A percentile compares a stretch with the other conserved stretches of the same genome.
These are phyloP conservation scores for Pygoscelis antarcticus DNA, from an alignment of 2,113 vertebrate genomes.

Conservation along the genomic window DNA sequence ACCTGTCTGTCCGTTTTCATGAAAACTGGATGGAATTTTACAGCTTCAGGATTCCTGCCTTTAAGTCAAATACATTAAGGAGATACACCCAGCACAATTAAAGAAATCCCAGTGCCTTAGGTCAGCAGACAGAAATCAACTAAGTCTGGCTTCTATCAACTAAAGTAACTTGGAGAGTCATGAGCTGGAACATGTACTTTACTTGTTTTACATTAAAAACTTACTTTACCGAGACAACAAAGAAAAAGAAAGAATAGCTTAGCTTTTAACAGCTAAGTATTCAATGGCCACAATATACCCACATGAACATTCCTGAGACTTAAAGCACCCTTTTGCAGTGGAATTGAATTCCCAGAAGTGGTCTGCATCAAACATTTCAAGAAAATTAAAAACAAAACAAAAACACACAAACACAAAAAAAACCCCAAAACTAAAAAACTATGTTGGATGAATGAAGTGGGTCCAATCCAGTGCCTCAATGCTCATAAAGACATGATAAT, in stretches of 20 bases:
- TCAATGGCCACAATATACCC: not conserved
- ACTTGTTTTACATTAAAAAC: not conserved
- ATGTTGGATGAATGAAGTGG: not conserved
- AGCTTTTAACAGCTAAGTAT: not conserved
- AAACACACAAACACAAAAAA: no score
- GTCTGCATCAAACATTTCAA: not conserved
- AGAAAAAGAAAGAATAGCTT: not conserved
- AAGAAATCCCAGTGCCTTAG: not conserved
- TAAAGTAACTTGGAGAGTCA: not conserved
- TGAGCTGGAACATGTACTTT: not conserved
- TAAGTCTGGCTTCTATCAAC: not conserved
- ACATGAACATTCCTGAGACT: not conserved
- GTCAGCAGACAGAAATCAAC: not conserved
- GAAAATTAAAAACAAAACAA: not conserved
- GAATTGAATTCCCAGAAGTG: not conserved
- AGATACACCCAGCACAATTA: not conserved
- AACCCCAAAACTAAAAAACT: not conserved
- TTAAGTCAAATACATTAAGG: not conserved
- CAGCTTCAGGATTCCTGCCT: not conserved
- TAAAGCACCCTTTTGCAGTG: not conserved
- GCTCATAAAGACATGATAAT: not conserved
- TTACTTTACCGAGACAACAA: not conserved
- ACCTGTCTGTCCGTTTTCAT: not conserved
- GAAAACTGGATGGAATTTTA: not conserved
- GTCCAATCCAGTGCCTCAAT: not conserved